Evolutionary conservation across 2,888 invertebrate genomes (phyloP).

Genomic region (Allacma fusca): DNA sequence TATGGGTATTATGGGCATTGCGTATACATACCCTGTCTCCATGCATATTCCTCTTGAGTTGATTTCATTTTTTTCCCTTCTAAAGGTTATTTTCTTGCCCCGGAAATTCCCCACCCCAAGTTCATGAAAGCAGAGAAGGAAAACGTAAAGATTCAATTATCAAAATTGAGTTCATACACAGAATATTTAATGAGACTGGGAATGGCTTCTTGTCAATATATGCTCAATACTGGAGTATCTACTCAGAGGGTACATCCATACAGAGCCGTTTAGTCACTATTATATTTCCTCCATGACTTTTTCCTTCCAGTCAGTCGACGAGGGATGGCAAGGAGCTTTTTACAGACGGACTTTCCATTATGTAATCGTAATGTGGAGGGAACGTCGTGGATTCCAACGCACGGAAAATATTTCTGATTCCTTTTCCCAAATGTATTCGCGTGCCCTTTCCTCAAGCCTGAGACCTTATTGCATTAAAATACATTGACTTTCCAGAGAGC

Average conservation of each 20-base stretch:
- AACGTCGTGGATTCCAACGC: background rate
- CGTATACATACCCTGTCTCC: slow-evolving; percentile 11
- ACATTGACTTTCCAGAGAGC: too few species aligned
- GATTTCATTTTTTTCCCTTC: slow-evolving; percentile 23
- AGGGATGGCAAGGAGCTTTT: background rate
- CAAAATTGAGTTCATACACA: slow-evolving; percentile 42
- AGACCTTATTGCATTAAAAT: too few species aligned
- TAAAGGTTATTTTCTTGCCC: slow-evolving; percentile 24
- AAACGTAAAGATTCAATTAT: slow-evolving; percentile 43
- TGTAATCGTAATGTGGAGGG: background rate
- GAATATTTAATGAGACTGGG: slow-evolving; percentile 42
- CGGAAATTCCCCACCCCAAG: slow-evolving; percentile 23
- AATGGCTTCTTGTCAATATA: slow-evolving; percentile 13
- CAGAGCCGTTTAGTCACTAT: slow-evolving; percentile 3
- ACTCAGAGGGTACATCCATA: background rate
- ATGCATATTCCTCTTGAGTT: background rate
- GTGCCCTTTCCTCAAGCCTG: background rate
- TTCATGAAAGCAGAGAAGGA: slow-evolving; percentile 22
- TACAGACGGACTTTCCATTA: too few species aligned
- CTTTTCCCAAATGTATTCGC: slow-evolving; percentile 4
- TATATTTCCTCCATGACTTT: background rate
- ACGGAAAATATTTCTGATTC: background rate
- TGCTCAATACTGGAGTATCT: background rate
- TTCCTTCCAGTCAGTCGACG: background rate
- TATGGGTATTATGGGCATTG: too few species aligned